Evolutionary conservation across 2,113 vertebrate species (phyloP), one percentile per base, ranked within the genome.

Genomic region (Prietella phreatophila): DNA sequence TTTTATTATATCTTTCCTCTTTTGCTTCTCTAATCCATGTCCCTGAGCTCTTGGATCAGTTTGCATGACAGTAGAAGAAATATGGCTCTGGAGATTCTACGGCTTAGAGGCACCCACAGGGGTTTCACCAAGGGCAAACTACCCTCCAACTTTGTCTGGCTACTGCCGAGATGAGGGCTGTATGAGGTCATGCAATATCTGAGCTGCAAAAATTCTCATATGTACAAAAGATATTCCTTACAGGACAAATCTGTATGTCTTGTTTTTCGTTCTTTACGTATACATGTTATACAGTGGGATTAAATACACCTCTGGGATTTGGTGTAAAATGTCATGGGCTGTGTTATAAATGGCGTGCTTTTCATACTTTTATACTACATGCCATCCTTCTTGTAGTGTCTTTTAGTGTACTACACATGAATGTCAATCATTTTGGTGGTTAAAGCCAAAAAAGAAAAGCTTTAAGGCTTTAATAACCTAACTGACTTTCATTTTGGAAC

Each of bases 21-120:
- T 86, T 88, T 63, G 50, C 73, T 82, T 20, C 87, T 90, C 82
- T 90, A 90, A 90, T 90, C 89, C 87, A 53, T 85, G 55, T 88
- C 89, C 89, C 75, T 42, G 82, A 85, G 89, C 79, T 76, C 82
- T 19, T 56, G 56, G 86, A 79, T 87, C 89, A 58, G 83, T 60
- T 85, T 82, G 84, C 69, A 73, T 80, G 71, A 80, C 22, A 27
- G 75, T 33, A 63, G 84, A 85, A 61, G 65, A 71, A 82, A 61
- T 85, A 82, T 76, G 82, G 80, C 81, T 88, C 75, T 76, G 55
- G 75, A 86, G 87, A 90, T 65, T 78, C 60, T 85, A 42, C 50
- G 82, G 89, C 75, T 90, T 90, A 86, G 60, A 88, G 36, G 20
- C 30, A 87, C 53, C 87, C 85, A 85, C 30, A 33, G 82, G 89